Conservation (phyloP, 2,888 invertebrate species). For the Cheilosia urbana region DNA sequence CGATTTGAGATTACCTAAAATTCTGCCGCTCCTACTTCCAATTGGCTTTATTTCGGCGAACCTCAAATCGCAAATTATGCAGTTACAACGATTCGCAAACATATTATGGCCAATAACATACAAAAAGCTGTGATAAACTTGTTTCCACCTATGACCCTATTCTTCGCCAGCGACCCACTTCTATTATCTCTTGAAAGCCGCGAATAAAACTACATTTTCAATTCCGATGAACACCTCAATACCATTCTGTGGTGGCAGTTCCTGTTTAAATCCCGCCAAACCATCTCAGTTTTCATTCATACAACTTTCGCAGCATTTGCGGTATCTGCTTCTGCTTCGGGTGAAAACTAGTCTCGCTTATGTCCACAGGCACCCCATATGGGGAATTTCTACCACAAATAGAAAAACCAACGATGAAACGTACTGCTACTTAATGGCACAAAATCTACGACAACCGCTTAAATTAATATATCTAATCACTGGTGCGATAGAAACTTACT, state of each 20-base stretch:
- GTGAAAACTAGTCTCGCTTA: conserved; percentile 31
- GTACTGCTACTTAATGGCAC: background rate
- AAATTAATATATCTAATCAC: conserved; percentile 30
- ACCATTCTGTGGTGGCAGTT: conserved; percentile 35
- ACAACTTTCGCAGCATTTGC: conserved; percentile 56
- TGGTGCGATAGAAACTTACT: conserved; percentile 10
- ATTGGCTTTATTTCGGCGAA: too few species aligned
- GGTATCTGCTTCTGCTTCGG: conserved; percentile 2
- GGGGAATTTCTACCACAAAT: conserved; percentile 5
- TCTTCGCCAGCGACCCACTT: conserved; percentile 11
- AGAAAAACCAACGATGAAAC: conserved; percentile 2
- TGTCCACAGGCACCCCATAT: conserved; percentile 13
- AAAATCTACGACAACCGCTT: conserved; percentile 22
- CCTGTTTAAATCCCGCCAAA: conserved; percentile 44
- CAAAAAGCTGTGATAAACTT: too few species aligned
- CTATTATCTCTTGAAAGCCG: background rate
- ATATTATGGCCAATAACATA: too few species aligned
- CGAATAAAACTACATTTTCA: conserved; percentile 12
- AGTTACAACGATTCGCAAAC: too few species aligned
- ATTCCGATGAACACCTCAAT: conserved; percentile 35
- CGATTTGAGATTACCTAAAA: too few species aligned
- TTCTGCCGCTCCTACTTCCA: too few species aligned
- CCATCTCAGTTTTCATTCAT: conserved; percentile 39
- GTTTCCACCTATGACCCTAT: too few species aligned
- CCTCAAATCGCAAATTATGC: too few species aligned